These are phyloP conservation scores for Sycophila texana DNA, from an alignment of 2,888 invertebrate genomes.

Conservation along the genomic window DNA sequence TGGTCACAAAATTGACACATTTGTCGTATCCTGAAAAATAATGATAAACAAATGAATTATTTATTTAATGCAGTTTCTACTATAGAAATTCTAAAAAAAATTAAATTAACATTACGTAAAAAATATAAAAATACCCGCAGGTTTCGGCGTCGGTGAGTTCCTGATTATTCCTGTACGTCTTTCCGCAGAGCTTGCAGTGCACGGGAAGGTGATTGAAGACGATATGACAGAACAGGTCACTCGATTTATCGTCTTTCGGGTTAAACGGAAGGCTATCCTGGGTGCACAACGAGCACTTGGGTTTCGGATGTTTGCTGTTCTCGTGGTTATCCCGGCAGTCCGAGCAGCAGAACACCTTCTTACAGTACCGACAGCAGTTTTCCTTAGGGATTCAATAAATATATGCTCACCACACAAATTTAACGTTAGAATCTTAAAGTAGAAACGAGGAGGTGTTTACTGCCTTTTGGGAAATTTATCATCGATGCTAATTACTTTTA, in stretches of 20 bases:
- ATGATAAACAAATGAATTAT: too few species aligned
- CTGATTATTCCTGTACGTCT: not conserved
- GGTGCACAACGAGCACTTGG: constrained; percentile 47
- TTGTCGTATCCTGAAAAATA: too few species aligned
- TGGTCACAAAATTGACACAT: too few species aligned
- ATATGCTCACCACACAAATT: too few species aligned
- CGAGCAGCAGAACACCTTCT: constrained; percentile 53
- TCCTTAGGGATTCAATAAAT: constrained; percentile 8
- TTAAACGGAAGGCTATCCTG: constrained; percentile 16
- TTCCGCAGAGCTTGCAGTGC: constrained; percentile 52
- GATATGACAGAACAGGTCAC: constrained; percentile 40
- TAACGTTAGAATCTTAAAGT: too few species aligned
- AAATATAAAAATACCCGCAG: constrained; percentile 42
- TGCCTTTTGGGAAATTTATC: too few species aligned
- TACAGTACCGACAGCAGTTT: constrained; percentile 50
- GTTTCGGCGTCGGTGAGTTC: constrained; percentile 17
- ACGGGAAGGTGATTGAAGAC: constrained; percentile 51
- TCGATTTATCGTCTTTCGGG: not conserved
- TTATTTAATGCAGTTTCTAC: too few species aligned
- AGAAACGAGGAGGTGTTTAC: too few species aligned
- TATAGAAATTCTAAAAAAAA: too few species aligned
- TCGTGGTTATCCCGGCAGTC: constrained; percentile 52
- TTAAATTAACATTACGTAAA: too few species aligned
- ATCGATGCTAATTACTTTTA: too few species aligned
- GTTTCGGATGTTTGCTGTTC: constrained; percentile 45